Evolutionary conservation across 2,113 vertebrate species (phyloP).

Genomic region (Chaetorhynchus papuensis): DNA sequence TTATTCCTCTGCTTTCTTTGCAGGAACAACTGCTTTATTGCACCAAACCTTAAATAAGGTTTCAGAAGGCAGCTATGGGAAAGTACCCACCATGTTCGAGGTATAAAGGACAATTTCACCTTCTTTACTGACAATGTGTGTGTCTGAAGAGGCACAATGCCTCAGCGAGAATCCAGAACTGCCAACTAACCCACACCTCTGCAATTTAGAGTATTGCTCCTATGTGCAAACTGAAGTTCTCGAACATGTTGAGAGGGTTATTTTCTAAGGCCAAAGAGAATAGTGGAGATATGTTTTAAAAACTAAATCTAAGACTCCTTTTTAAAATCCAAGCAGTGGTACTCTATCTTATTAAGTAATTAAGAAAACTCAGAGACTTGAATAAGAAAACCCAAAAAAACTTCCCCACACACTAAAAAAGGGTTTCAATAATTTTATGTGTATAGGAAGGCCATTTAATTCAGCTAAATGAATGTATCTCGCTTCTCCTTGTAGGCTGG

Average conservation of each 20-base stretch:
- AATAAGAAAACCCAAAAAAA: neutral
- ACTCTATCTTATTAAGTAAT: neutral
- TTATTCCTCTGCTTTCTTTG: neutral
- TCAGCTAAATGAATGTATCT: neutral
- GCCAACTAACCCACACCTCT: neutral
- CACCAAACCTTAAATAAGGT: neutral
- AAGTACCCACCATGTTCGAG: neutral
- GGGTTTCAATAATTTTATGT: neutral
- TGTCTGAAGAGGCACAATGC: neutral
- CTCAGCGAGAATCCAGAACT: neutral
- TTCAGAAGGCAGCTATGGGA: neutral
- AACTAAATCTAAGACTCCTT: neutral
- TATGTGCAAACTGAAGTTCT: neutral
- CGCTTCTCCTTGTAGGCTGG: neutral
- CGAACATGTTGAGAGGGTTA: neutral
- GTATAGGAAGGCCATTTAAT: neutral
- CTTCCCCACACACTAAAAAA: neutral
- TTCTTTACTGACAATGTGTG: accelerated
- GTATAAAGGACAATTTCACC: neutral
- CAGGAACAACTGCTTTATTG: neutral
- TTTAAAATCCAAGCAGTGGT: neutral
- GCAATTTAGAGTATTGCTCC: neutral
- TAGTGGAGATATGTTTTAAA: neutral
- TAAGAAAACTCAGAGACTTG: neutral
- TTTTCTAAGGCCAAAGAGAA: neutral